These are phyloP conservation scores for Vollenhovia emeryi DNA, from an alignment of 1,140 invertebrate species.

Conservation along the genomic window DNA sequence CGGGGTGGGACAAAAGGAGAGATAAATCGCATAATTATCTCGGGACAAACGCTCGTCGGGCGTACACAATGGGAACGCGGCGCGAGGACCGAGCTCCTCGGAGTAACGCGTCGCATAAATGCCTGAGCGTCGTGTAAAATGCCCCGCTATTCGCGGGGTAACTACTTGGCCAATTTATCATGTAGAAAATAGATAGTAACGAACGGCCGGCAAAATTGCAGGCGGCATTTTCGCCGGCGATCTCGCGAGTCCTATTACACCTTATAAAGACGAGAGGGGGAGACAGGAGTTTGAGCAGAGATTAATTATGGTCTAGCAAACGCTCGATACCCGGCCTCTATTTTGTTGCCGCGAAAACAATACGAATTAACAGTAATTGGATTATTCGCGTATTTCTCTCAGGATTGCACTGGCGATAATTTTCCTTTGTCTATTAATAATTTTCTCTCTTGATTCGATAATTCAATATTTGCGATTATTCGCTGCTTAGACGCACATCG, in stretches of 20 bases:
- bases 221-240: background rate
- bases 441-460: background rate
- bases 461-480: too few relatives aligned
- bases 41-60: background rate
- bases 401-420: too few relatives aligned
- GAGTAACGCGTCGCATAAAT: background rate
- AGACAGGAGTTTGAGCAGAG: too few relatives aligned
- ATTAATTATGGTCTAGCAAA: background rate
- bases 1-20: background rate
- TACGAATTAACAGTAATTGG: background rate
- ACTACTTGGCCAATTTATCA: background rate
- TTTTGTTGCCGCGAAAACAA: too few relatives aligned
- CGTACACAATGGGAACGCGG: background rate
- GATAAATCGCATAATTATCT: slow-evolving; percentile 12
- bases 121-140: background rate
- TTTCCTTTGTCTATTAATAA: background rate
- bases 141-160: background rate
- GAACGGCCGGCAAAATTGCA: background rate
- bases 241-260: background rate
- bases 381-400: background rate
- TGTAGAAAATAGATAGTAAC: background rate
- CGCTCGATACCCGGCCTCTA: too few relatives aligned
- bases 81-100: background rate
- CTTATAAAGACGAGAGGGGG: background rate
- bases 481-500: too few relatives aligned